A percentile compares a stretch with the other conserved stretches of the same genome.
These are phyloP conservation scores for Panagrolaimus sp. DNA, from an alignment of 1,140 invertebrate genomes.

Conservation along the genomic window DNA sequence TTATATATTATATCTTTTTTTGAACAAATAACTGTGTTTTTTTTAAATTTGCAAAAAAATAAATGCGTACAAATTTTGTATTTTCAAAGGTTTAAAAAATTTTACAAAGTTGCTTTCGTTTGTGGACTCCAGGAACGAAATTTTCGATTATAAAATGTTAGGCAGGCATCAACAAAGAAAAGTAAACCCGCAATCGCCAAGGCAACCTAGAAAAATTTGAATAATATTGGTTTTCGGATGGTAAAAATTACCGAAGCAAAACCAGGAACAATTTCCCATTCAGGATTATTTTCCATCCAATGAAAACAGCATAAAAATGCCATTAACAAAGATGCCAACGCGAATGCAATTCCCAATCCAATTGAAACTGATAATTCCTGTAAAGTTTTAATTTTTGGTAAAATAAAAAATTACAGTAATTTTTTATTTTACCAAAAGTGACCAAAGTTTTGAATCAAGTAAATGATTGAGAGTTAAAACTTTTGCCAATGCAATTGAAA, in stretches of 20 bases:
- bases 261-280: constrained; percentile 32
- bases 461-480: constrained; percentile 18
- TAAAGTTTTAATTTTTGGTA: not conserved
- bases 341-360: constrained; percentile 25
- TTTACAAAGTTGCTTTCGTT: constrained; percentile 25
- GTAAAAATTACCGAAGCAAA: constrained; percentile 25
- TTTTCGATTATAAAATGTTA: constrained; percentile 23
- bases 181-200: constrained; percentile 16
- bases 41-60: too few relatives aligned
- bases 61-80: not conserved
- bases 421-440: constrained; percentile 21
- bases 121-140: constrained; percentile 33
- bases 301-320: constrained; percentile 21
- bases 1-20: not conserved
- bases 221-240: not conserved
- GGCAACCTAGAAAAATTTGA: constrained; percentile 9
- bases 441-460: constrained; percentile 18
- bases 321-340: constrained; percentile 28
- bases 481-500: constrained; percentile 31
- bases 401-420: not conserved
- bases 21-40: not conserved
- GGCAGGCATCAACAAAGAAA: constrained; percentile 23
- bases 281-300: constrained; percentile 31
- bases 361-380: constrained; percentile 26
- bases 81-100: constrained; percentile 6